phyloP scores from a whole-genome alignment of 2,797 vertebrate species.

The Lithobates sylvaticus region DNA sequence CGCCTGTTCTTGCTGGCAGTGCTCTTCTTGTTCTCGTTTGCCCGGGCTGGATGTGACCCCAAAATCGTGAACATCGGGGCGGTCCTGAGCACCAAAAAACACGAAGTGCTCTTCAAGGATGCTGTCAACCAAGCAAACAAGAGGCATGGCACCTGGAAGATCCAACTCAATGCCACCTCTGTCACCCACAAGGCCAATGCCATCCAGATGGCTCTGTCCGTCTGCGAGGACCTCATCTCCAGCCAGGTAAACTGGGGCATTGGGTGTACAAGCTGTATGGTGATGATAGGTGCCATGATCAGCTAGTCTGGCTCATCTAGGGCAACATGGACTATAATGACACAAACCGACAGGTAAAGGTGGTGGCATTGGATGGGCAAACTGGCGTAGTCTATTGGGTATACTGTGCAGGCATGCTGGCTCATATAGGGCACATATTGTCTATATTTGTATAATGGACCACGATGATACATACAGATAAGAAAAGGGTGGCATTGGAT shows the following conservation, averaged over 20 bases:
- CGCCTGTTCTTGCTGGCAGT: conserved; percentile 86
- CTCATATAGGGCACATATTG: too few species aligned
- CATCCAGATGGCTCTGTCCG: conserved; percentile 97
- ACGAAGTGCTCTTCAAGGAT: conserved; percentile 95
- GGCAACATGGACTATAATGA: too few species aligned
- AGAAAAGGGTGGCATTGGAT: not conserved
- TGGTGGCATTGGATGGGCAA: too few species aligned
- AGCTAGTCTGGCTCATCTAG: not conserved
- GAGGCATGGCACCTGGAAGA: conserved; percentile 91
- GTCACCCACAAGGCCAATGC: conserved; percentile 97
- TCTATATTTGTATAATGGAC: too few species aligned
- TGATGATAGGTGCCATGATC: not conserved
- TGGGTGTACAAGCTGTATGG: not conserved
- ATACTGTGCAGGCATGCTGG: too few species aligned
- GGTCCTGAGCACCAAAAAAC: conserved; percentile 95
- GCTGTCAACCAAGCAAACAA: conserved; percentile 93
- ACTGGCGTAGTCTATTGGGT: too few species aligned
- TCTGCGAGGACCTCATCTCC: conserved; percentile 98
- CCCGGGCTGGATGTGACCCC: conserved; percentile 90
- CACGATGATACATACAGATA: not conserved
- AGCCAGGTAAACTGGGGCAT: conserved; percentile 82
- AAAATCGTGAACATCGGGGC: conserved; percentile 96
- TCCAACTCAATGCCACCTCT: conserved; percentile 95
- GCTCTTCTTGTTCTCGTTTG: conserved; percentile 88
- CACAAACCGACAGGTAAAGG: too few species aligned